phyloP scores from a whole-genome alignment of 2,888 invertebrate genomes.

The Eupithecia tripunctaria region DNA sequence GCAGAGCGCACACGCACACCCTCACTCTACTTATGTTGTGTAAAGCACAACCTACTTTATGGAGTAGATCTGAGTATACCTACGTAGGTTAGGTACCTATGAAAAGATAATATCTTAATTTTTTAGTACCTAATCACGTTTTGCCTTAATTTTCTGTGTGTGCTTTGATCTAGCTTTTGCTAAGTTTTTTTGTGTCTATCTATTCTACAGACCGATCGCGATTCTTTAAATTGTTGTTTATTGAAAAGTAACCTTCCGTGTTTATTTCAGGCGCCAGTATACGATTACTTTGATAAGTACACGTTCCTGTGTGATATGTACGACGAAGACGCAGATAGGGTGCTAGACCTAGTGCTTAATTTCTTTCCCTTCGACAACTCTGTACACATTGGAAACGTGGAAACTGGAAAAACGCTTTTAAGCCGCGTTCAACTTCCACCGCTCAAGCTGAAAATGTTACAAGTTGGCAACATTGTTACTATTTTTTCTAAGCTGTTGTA shows the following conservation, averaged over 20 bases:
- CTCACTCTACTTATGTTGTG: too few relatives aligned
- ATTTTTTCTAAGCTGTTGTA: conserved; percentile 89
- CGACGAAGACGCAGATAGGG: conserved; percentile 88
- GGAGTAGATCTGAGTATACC: too few relatives aligned
- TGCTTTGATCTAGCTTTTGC: too few relatives aligned
- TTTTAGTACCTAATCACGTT: too few relatives aligned
- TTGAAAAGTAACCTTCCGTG: neutral
- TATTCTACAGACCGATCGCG: neutral
- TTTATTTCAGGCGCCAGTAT: conserved; percentile 56
- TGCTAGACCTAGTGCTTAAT: conserved; percentile 88
- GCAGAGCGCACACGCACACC: too few relatives aligned
- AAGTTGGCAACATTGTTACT: conserved; percentile 89
- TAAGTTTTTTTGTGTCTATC: neutral
- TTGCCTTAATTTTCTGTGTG: too few relatives aligned
- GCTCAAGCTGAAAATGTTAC: conserved; percentile 87
- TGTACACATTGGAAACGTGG: conserved; percentile 89
- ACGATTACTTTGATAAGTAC: conserved; percentile 83
- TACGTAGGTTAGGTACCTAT: too few relatives aligned
- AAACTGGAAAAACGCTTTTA: conserved; percentile 85
- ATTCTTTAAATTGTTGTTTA: neutral
- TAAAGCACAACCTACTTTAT: too few relatives aligned
- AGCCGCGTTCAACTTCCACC: conserved; percentile 87
- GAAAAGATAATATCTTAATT: too few relatives aligned
- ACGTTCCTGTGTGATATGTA: conserved; percentile 93
- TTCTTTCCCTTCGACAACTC: conserved; percentile 91